phyloP scores from a whole-genome alignment of 2,113 vertebrate species.

The Globicephala melas region DNA sequence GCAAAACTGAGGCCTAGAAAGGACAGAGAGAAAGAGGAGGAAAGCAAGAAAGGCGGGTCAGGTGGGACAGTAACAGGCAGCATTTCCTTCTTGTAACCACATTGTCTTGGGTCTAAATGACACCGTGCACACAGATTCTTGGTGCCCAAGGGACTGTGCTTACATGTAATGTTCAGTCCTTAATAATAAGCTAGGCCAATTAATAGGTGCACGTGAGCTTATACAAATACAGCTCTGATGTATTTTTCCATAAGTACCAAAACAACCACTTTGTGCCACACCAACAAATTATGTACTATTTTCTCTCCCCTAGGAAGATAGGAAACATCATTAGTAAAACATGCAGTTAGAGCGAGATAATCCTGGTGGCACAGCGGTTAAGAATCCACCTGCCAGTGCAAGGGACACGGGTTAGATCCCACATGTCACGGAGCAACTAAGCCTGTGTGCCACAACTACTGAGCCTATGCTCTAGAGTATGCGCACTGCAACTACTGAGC shows the following conservation, averaged over 20 bases:
- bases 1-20: not conserved
- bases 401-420: too few species aligned
- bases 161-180: not conserved
- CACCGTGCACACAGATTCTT: not conserved
- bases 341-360: not conserved
- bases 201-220: not conserved
- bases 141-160: not conserved
- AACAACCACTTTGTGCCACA: constrained; percentile 7
- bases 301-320: constrained; percentile 23
- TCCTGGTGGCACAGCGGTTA: too few species aligned
- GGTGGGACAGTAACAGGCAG: not conserved
- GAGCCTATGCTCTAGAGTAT: too few species aligned
- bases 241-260: not conserved
- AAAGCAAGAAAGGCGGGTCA: not conserved
- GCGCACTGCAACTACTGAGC: too few species aligned
- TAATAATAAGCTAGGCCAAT: not conserved
- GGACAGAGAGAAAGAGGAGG: not conserved
- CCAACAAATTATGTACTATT: constrained; percentile 22
- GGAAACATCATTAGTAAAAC: constrained; percentile 27
- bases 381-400: too few species aligned
- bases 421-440: too few species aligned
- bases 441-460: too few species aligned
- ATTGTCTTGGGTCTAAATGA: not conserved
- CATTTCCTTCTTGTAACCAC: not conserved
- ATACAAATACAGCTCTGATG: not conserved